Evolutionary conservation across 2,113 vertebrate species (phyloP), one percentile per base, ranked within the genome.

Genomic region (Lampris megalopsis): DNA sequence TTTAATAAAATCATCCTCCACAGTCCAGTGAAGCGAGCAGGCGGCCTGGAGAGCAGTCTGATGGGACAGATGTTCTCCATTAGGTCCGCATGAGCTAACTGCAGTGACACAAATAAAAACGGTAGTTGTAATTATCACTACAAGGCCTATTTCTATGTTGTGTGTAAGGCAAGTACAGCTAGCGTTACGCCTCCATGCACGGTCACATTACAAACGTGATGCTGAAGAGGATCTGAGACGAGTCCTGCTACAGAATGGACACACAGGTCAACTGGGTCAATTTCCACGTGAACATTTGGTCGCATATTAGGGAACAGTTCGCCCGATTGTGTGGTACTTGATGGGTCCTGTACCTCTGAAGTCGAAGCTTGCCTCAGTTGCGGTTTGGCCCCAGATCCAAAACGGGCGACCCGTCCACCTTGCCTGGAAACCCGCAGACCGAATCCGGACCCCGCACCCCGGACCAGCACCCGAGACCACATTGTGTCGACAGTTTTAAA

Each of bases 291-390:
- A 24, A 24, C 24, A 24, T 24, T 24, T 24, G 24, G 24, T 24
- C 24, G 24, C 24, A 24, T 24, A 24, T 24, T 24, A 24, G 24
- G 24, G 24, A 24, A 24, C 24, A 24, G 24, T 24, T 24, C 24
- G 24, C 24, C 24, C 24, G 24, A 24, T 24, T 24, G 24, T 24
- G 24, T 24, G 24, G 24, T 24, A 24, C 24, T 24, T 24, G 24
- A 24, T 24, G 24, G 41, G 4, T 38, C 4, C 63, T 8, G 79
- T 78, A 92, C 92, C 81, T 90, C 84, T 35, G 43, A 63, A 42
- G 74, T 72, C 24, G 86, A 87, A 63, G 88, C 90, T 37, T 54
- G 73, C 3, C 88, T 90, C 62, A 72, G 77, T 63, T 78, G 84
- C 73, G 63, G 84, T 40, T n/a, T 58, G 37, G 1, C 68, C 56